phyloP scores from a whole-genome alignment of 2,113 vertebrate genomes.

The Hydropotes inermis region DNA sequence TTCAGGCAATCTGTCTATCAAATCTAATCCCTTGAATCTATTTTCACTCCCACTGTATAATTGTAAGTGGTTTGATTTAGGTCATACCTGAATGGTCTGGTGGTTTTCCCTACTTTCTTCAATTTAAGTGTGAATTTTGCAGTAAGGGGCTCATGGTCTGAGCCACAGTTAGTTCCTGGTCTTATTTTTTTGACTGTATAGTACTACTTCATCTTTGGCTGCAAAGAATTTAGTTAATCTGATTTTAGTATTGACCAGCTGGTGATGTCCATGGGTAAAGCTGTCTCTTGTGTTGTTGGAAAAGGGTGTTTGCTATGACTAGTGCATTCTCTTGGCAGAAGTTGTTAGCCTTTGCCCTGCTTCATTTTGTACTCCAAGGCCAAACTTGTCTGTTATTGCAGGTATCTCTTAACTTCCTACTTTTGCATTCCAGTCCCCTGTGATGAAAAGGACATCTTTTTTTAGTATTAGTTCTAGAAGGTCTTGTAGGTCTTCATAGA shows the following conservation, averaged over 20 bases:
- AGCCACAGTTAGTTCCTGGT: neutral
- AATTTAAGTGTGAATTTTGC: neutral
- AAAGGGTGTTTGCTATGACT: neutral
- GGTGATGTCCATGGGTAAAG: neutral
- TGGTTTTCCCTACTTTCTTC: neutral
- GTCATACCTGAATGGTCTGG: neutral
- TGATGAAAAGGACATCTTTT: neutral
- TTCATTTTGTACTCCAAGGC: neutral
- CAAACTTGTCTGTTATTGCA: neutral
- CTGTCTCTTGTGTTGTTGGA: neutral
- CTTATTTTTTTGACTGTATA: neutral
- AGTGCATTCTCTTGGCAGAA: neutral
- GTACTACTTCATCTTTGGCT: neutral
- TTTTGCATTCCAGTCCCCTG: neutral
- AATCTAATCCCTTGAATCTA: neutral
- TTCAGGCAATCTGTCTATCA: neutral
- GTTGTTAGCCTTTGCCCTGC: neutral
- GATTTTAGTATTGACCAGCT: neutral
- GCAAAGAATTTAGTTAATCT: neutral
- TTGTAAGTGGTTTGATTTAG: neutral
- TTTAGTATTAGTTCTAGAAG: neutral
- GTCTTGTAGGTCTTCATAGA: neutral
- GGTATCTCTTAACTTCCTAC: neutral
- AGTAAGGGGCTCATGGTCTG: neutral
- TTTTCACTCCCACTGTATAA: neutral